Evolutionary conservation across 1,140 invertebrate species (phyloP).

Genomic region (Drosophila gunungcola): DNA sequence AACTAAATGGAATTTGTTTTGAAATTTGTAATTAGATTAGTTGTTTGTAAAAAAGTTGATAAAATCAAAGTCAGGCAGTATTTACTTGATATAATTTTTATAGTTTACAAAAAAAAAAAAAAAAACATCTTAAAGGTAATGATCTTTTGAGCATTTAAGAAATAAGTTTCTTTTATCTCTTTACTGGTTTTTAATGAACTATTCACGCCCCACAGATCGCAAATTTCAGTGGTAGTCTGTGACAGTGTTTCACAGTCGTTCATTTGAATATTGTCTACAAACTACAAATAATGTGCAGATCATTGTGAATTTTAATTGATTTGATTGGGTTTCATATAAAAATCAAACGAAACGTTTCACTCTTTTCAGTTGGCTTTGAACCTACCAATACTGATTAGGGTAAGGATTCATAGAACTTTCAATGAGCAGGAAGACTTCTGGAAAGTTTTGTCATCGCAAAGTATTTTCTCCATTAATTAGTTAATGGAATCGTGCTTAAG

Average conservation of each 20-base stretch:
- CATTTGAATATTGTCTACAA: too few species aligned
- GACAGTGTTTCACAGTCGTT: conserved; percentile 2
- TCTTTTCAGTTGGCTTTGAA: not conserved
- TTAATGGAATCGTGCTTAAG: conserved; percentile 19
- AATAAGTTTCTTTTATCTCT: too few species aligned
- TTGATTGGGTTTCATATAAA: conserved; percentile 27
- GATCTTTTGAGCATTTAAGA: too few species aligned
- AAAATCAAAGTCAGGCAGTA: too few species aligned
- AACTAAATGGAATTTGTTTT: not conserved
- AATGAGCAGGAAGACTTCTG: not conserved
- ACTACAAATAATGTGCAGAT: too few species aligned
- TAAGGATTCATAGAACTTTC: not conserved
- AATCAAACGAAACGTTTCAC: conserved; percentile 4
- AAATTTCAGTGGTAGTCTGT: conserved; percentile 12
- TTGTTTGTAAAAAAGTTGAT: too few species aligned
- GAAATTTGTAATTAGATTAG: conserved; percentile 5
- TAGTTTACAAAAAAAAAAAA: too few species aligned
- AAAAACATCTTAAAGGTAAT: too few species aligned
- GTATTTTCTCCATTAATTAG: not conserved
- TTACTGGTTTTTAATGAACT: too few species aligned
- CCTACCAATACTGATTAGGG: not conserved
- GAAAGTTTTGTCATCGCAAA: not conserved
- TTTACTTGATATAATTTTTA: too few species aligned
- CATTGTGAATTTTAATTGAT: conserved; percentile 2
- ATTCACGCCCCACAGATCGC: too few species aligned